These are phyloP conservation scores for Amphipoea lucens DNA, from an alignment of 2,888 invertebrate species.

Conservation along the genomic window DNA sequence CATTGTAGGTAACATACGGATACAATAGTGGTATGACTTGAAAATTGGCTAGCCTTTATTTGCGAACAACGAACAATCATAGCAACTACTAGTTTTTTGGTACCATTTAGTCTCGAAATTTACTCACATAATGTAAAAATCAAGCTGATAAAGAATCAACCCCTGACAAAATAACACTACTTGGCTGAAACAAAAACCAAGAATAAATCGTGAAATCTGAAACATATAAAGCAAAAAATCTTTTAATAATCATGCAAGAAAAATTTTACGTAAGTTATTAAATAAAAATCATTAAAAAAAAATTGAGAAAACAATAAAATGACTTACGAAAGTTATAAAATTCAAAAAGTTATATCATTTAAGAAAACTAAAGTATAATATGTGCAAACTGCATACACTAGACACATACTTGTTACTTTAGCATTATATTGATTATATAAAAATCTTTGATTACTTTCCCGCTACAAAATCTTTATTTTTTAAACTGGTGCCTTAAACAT, in stretches of 20 bases:
- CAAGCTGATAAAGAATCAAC: not conserved
- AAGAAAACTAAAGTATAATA: not conserved
- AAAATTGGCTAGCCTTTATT: conserved; percentile 45
- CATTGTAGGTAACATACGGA: conserved; percentile 38
- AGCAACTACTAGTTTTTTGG: conserved; percentile 11
- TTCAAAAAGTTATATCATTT: not conserved
- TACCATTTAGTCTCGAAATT: conserved; percentile 34
- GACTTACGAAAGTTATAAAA: not conserved
- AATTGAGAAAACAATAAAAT: no score
- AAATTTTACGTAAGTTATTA: not conserved
- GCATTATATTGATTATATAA: not conserved
- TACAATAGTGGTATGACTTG: conserved; percentile 34
- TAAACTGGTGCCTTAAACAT: not conserved
- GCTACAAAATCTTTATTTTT: not conserved
- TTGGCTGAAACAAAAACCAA: not conserved
- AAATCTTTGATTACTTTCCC: no score
- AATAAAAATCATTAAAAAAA: not conserved
- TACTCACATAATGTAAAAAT: not conserved
- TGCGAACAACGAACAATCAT: conserved; percentile 43
- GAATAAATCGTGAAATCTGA: not conserved
- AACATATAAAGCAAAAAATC: not conserved
- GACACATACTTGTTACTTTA: not conserved
- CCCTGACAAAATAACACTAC: not conserved
- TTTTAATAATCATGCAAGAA: not conserved
- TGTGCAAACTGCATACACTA: not conserved